phyloP scores from a whole-genome alignment of 2,113 vertebrate species.

The Odocoileus hemionus region DNA sequence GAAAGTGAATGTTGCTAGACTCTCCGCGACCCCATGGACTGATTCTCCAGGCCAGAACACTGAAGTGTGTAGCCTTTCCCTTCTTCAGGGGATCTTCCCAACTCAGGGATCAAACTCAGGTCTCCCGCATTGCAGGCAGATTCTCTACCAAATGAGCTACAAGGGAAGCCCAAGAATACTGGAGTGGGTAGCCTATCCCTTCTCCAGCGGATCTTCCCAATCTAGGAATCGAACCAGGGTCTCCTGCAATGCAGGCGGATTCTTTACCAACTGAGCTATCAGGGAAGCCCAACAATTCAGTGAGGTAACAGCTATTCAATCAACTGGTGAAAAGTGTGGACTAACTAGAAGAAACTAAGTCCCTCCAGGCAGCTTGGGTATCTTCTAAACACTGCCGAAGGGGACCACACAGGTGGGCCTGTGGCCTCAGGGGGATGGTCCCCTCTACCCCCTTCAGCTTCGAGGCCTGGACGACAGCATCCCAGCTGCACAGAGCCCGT shows the following conservation, averaged over 20 bases:
- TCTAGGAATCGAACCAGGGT: too few relatives aligned
- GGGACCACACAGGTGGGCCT: neutral
- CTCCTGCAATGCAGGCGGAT: too few relatives aligned
- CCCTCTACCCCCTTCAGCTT: neutral
- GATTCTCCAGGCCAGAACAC: neutral
- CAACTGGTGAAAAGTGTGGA: neutral
- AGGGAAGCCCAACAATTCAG: neutral
- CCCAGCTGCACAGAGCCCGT: neutral
- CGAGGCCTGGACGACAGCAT: neutral
- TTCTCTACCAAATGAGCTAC: neutral
- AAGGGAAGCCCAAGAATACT: too few relatives aligned
- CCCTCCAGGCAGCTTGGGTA: neutral
- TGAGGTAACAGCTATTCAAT: neutral
- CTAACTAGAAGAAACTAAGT: neutral
- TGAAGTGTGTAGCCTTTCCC: neutral
- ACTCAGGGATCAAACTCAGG: neutral
- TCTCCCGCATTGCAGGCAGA: neutral
- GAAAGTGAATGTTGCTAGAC: neutral
- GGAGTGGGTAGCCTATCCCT: too few relatives aligned
- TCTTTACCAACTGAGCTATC: neutral
- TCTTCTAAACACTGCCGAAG: neutral
- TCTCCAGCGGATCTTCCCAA: too few relatives aligned
- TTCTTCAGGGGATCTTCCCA: neutral
- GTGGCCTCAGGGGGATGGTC: fast-evolving
- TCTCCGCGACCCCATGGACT: neutral